phyloP scores from a whole-genome alignment of 2,113 vertebrate genomes.

The Rhombomys opimus region DNA sequence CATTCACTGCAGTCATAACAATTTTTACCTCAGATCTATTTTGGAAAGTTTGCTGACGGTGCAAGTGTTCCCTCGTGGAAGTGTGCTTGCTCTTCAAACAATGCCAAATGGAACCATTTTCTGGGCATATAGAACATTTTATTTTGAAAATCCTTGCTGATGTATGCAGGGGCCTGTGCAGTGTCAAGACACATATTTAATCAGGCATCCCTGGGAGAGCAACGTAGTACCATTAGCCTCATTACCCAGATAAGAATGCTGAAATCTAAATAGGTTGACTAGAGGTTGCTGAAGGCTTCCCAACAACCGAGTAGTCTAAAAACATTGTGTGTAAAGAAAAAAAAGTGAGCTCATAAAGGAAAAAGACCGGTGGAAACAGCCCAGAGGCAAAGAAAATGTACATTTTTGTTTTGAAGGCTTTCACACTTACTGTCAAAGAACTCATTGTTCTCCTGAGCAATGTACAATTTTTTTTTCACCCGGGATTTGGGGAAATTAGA shows the following conservation, averaged over 20 bases:
- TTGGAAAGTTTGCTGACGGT: slow-evolving; percentile 75
- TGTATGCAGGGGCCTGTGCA: slow-evolving; percentile 51
- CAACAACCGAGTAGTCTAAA: slow-evolving; percentile 63
- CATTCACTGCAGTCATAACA: slow-evolving; percentile 63
- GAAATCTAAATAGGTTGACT: slow-evolving; percentile 74
- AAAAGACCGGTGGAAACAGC: slow-evolving; percentile 54
- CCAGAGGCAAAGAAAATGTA: slow-evolving; percentile 40
- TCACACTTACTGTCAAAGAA: slow-evolving; percentile 67
- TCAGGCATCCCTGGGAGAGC: slow-evolving; percentile 68
- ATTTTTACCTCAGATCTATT: slow-evolving; percentile 73
- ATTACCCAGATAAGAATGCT: slow-evolving; percentile 76
- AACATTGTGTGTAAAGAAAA: slow-evolving; percentile 43
- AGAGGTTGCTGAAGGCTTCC: slow-evolving; percentile 46
- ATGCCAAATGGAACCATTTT: slow-evolving; percentile 74
- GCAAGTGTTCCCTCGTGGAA: slow-evolving; percentile 56
- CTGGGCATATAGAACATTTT: slow-evolving; percentile 67
- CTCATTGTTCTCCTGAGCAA: slow-evolving; percentile 66
- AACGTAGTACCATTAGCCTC: slow-evolving; percentile 63
- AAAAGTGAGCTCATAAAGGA: slow-evolving; percentile 50
- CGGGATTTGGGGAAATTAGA: slow-evolving; percentile 46
- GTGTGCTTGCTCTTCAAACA: slow-evolving; percentile 75
- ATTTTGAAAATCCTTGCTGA: slow-evolving; percentile 74
- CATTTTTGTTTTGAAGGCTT: slow-evolving; percentile 70
- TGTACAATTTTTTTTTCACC: slow-evolving; percentile 56
- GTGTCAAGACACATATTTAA: slow-evolving; percentile 76